Evolutionary conservation across 2,888 invertebrate species (phyloP).

Genomic region (Heliconius hortense): DNA sequence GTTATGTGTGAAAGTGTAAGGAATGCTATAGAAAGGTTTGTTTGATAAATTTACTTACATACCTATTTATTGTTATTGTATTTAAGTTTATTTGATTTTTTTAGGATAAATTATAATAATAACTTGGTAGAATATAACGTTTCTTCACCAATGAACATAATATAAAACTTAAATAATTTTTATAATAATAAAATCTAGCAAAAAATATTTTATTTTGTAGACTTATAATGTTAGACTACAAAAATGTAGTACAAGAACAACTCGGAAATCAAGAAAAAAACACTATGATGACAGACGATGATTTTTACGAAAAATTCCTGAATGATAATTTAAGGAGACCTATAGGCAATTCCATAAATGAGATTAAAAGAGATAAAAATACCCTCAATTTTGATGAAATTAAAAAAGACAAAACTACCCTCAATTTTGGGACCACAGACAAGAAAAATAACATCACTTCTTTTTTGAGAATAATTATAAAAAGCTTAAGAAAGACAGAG

Average conservation of each 20-base stretch:
- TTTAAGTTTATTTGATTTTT: no score
- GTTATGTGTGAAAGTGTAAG: slow-evolving; percentile 56
- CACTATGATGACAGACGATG: background rate
- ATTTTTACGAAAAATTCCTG: background rate
- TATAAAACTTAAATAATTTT: background rate
- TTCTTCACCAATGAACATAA: no score
- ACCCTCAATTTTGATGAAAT: background rate
- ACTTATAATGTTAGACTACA: slow-evolving; percentile 38
- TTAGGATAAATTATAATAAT: no score
- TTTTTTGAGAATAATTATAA: background rate
- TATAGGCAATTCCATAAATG: background rate
- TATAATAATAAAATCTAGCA: background rate
- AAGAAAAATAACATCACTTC: background rate
- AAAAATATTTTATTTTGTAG: slow-evolving; percentile 10
- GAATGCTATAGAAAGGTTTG: slow-evolving; percentile 55
- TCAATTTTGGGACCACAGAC: background rate
- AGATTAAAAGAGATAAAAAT: background rate
- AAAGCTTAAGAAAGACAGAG: slow-evolving; percentile 28
- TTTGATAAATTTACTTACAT: background rate
- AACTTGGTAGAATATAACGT: no score
- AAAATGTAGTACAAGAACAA: slow-evolving; percentile 32
- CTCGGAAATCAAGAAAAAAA: slow-evolving; percentile 17
- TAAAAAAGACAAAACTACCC: background rate
- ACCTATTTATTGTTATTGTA: no score
- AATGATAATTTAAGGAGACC: background rate